Conservation (phyloP, 2,888 invertebrate species). For the Scelioninae gen. 2 region DNA sequence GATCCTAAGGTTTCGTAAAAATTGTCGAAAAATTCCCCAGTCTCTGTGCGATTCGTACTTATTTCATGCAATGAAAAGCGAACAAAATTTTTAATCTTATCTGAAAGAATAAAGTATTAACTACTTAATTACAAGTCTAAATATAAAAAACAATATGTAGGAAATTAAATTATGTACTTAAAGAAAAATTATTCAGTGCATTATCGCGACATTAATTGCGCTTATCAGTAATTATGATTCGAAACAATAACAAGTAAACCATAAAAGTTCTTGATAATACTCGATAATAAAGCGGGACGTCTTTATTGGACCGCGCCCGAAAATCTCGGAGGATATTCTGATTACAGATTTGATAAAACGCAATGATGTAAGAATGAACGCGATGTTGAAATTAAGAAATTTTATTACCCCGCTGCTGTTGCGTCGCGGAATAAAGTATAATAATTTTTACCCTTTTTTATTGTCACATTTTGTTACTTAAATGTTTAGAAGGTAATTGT, state of each 20-base stretch:
- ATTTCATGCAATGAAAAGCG: neutral
- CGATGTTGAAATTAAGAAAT: constrained; percentile 67
- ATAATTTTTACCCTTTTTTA: constrained; percentile 1
- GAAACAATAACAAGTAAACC: neutral
- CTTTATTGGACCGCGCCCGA: constrained; percentile 59
- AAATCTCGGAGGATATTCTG: constrained; percentile 62
- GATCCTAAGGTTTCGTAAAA: too few species aligned
- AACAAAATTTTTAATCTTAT: constrained; percentile 63
- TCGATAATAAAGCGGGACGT: constrained; percentile 60
- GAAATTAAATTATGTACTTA: constrained; percentile 4
- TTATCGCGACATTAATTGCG: too few species aligned
- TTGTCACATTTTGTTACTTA: too few species aligned
- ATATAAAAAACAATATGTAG: neutral
- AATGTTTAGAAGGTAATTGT: too few species aligned
- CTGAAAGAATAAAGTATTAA: constrained; percentile 58
- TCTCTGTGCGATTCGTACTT: constrained; percentile 21
- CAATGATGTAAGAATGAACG: constrained; percentile 58
- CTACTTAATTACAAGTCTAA: neutral
- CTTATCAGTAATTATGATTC: too few species aligned
- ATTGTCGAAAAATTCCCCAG: neutral
- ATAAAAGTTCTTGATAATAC: constrained; percentile 55
- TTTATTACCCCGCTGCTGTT: constrained; percentile 66
- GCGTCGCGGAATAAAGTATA: constrained; percentile 23
- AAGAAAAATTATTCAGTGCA: too few species aligned
- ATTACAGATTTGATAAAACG: constrained; percentile 37